Base-by-base conservation (phyloP, 64 coral and sea anemone genomes). In the Montipora efflorescens region DNA sequence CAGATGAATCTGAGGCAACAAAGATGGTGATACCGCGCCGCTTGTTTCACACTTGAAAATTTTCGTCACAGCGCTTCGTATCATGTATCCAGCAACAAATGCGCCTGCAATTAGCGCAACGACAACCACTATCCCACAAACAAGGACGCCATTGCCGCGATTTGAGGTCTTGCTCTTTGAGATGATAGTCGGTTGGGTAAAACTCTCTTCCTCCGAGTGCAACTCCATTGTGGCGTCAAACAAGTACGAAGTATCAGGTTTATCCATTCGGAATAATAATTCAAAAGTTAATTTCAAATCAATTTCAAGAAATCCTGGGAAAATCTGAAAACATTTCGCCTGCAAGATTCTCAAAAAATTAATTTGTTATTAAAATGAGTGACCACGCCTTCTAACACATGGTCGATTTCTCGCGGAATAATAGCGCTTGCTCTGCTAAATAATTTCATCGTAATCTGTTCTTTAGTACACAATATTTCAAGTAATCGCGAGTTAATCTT, bases 201-300 rank as follows among this genome's bases (percentile, higher is more conserved):
- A 92, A 14, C 69, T 80, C 2, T 87, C 89, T 81, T 97, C 96
- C 1, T 91, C 82, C 0, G 89, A 83, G 19, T 97, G 96, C 5
- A 97, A 84, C 64, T 97, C 96, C 96, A 97, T 97, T 88, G 95
- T 97, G 68, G 84, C 86, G 86, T 95, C 96, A 75, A 89, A 92
- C 96, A 93, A 82, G 46, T 86, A 11, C 18, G n/a, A 71, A 50
- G 82, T 86, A 64, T 86, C 82, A 18, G 62, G 62, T 21, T 86
- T 86, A 71, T 70, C 64, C 82, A 86, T 86, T 8, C 2, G 12
- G 47, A 49, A 71, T 15, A 86, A 67, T 8, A 6, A 2, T 71
- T 86, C 49, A 70, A 50, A 7, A 50, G 82, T 19, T 43, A 86
- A 70, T 70, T 86, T 86, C 82, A 86, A 71, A 86, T 59, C 18